Evolutionary conservation across 2,797 vertebrate species (phyloP), one percentile per base, ranked within the genome.

Genomic region (Pampus argenteus): DNA sequence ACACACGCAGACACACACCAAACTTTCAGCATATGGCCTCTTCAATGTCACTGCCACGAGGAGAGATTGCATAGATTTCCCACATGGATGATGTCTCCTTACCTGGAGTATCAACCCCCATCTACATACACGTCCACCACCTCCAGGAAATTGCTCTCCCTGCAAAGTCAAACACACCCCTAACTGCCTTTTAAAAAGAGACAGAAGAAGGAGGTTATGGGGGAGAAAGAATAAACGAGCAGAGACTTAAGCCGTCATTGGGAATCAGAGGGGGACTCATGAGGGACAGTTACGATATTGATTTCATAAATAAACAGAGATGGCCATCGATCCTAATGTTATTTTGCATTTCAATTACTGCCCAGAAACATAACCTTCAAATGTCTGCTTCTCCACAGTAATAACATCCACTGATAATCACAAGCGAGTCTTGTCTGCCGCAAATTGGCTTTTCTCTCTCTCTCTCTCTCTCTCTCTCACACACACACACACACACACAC

Each of bases 301-400:
- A 97, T 96, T 95, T 96, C 94, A 96, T 96, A 97, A 96, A 97
- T 96, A 96, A 97, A 96, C 95, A 96, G 95, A 94, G 94, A 94
- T 95, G 94, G 94, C 94, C 95, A 94, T 96, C 95, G 91, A 97
- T 96, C 95, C 95, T 95, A 95, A 96, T 95, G 96, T 95, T 95
- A 96, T 95, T 97, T 95, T 96, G 95, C 95, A 97, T 96, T 97
- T 96, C 95, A 96, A 96, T 97, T 95, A 96, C 94, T 94, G 94
- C 89, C 95, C 94, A 89, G 94, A 95, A 95, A 94, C 93, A 93
- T 95, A 95, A 94, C 94, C 94, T 96, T 95, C 94, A 94, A 92
- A 93, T 68, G 90, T 92, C 87, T 90, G 88, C 86, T 88, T 66
- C 89, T 88, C 88, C 88, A 92, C 90, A 91, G 86, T 89, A 92